Conservation (phyloP, 2,888 invertebrate species). For the Himalopsyche anomala region DNA sequence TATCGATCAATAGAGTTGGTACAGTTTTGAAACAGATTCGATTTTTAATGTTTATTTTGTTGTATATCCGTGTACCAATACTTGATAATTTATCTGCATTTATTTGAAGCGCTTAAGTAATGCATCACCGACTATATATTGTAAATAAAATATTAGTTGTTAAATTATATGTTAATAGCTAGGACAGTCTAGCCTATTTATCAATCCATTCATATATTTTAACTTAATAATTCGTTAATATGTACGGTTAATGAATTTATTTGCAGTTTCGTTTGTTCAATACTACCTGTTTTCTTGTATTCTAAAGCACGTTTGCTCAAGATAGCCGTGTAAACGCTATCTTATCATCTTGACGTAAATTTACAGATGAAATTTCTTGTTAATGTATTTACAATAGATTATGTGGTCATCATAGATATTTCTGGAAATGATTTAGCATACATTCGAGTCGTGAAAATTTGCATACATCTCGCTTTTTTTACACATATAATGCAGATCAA, state of each 20-base stretch:
- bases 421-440: constrained; percentile 11
- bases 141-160: too few relatives aligned
- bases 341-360: background rate
- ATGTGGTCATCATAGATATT: constrained; percentile 2
- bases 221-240: too few relatives aligned
- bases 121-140: too few relatives aligned
- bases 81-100: too few relatives aligned
- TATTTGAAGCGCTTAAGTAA: too few relatives aligned
- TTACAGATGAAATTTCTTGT: background rate
- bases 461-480: constrained; percentile 15
- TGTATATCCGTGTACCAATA: background rate
- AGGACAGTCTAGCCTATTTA: too few relatives aligned
- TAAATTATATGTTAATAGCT: too few relatives aligned
- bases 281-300: too few relatives aligned
- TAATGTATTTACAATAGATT: constrained; percentile 33
- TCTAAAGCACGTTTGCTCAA: background rate
- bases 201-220: too few relatives aligned
- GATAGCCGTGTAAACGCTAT: background rate
- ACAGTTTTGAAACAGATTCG: constrained; percentile 12
- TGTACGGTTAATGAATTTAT: too few relatives aligned
- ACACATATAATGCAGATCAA: background rate
- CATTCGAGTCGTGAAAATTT: constrained; percentile 15
- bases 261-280: too few relatives aligned
- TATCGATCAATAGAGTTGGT: background rate
- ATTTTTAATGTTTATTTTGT: background rate